Conservation (phyloP, 1,140 invertebrate species). For the Solen grandis region DNA sequence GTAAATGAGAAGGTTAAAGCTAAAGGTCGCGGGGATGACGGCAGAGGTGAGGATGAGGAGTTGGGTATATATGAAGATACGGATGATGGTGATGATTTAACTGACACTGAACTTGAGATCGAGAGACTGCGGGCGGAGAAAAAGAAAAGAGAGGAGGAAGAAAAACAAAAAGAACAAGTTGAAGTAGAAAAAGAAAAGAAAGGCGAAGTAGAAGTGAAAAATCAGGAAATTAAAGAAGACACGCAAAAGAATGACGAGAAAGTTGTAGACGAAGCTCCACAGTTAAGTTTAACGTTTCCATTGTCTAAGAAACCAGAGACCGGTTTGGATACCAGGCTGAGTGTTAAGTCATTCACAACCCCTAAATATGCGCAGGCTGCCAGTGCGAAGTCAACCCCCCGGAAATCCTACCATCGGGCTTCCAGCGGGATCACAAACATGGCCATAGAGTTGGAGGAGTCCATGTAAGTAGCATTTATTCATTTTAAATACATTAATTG, state of each 20-base stretch:
- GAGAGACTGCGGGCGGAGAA: background rate
- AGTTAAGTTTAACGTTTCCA: background rate
- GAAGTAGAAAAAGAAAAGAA: background rate
- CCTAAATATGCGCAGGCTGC: background rate
- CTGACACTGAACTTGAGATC: background rate
- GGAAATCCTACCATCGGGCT: background rate
- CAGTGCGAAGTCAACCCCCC: too few species aligned
- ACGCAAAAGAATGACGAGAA: background rate
- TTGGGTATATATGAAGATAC: background rate
- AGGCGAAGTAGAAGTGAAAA: background rate
- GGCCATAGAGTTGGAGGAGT: background rate
- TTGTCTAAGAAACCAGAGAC: background rate
- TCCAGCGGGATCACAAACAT: background rate
- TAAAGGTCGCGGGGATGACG: background rate
- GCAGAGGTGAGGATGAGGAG: background rate
- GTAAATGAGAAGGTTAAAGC: background rate
- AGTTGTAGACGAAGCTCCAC: background rate
- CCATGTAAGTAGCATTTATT: too few species aligned
- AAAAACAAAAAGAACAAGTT: background rate
- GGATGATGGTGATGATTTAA: background rate
- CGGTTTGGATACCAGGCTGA: background rate
- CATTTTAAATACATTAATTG: too few species aligned
- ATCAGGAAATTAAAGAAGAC: background rate
- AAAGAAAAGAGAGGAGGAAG: background rate
- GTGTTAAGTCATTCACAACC: background rate